These are phyloP conservation scores for Pipistrellus pygmaeus DNA, from an alignment of 2,797 vertebrate genomes.

Conservation along the genomic window DNA sequence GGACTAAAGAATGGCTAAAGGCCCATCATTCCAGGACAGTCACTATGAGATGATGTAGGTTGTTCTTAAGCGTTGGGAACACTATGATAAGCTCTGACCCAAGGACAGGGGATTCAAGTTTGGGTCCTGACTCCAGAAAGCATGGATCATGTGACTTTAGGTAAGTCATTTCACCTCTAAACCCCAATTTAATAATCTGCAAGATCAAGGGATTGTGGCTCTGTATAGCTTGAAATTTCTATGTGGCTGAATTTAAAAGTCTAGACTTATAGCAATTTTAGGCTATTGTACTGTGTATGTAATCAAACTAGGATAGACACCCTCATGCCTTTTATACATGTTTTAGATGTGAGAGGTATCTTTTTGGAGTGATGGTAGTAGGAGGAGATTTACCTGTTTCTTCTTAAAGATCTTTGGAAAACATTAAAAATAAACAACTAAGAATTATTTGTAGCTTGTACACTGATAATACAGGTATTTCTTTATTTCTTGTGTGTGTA, in stretches of 20 bases:
- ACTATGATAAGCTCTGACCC: background rate
- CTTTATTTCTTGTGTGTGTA: background rate
- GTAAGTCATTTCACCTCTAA: background rate
- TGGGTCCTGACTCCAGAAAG: background rate
- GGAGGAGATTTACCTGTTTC: background rate
- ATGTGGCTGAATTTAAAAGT: slow-evolving; percentile 7
- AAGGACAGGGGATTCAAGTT: slow-evolving; percentile 17
- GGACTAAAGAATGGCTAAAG: background rate
- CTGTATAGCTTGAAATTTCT: background rate
- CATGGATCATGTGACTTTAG: background rate
- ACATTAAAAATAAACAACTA: slow-evolving; percentile 44
- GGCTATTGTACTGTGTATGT: background rate
- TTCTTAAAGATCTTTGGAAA: slow-evolving; percentile 23
- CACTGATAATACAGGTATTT: background rate
- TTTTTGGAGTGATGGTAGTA: background rate
- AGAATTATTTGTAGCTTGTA: slow-evolving; percentile 32
- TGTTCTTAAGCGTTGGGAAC: background rate
- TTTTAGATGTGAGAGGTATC: background rate
- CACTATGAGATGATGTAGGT: background rate
- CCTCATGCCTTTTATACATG: background rate
- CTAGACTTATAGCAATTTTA: background rate
- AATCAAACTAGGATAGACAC: background rate
- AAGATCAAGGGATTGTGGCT: background rate
- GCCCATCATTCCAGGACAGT: background rate
- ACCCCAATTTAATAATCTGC: background rate